A percentile compares a stretch with the other conserved stretches of the same genome.
Evolutionary conservation across 2,888 invertebrate species (phyloP).

Genomic region (Diarsia dahlii): DNA sequence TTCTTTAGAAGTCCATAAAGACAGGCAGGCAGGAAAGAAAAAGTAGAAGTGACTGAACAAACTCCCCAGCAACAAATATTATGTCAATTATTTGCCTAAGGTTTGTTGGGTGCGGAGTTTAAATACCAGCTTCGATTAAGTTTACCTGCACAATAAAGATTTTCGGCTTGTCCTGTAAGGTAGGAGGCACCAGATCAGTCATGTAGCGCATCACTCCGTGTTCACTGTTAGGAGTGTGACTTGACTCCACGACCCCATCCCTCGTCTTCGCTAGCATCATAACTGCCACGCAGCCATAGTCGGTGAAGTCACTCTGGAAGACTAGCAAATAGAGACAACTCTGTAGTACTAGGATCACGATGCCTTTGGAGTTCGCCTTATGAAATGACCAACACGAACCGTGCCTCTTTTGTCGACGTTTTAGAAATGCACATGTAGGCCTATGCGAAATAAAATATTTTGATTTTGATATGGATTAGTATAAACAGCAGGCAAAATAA

Average conservation of each 20-base stretch:
- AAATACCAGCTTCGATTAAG: not conserved
- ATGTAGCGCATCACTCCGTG: conserved; percentile 49
- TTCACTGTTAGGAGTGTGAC: conserved; percentile 41
- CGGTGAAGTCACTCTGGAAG: conserved; percentile 55
- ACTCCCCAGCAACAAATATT: not conserved
- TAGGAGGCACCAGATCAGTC: conserved; percentile 36
- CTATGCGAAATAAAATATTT: too few species aligned
- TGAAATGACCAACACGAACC: too few species aligned
- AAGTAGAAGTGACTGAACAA: not conserved
- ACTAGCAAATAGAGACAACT: conserved; percentile 20
- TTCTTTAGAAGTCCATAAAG: not conserved
- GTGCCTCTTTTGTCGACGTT: too few species aligned
- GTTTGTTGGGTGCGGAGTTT: not conserved
- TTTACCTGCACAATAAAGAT: conserved; percentile 58
- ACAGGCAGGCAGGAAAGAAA: not conserved
- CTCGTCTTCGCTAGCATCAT: conserved; percentile 50
- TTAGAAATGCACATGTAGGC: too few species aligned
- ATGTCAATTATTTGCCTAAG: too few species aligned
- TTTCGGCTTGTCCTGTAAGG: conserved; percentile 53
- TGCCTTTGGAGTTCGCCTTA: not conserved
- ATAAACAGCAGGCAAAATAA: not conserved
- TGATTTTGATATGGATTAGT: too few species aligned
- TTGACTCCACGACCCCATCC: conserved; percentile 44
- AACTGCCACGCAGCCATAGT: conserved; percentile 58
- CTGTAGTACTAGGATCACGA: not conserved